These are phyloP conservation scores for Pandemis heparana DNA, from an alignment of 2,888 invertebrate genomes.

Conservation along the genomic window DNA sequence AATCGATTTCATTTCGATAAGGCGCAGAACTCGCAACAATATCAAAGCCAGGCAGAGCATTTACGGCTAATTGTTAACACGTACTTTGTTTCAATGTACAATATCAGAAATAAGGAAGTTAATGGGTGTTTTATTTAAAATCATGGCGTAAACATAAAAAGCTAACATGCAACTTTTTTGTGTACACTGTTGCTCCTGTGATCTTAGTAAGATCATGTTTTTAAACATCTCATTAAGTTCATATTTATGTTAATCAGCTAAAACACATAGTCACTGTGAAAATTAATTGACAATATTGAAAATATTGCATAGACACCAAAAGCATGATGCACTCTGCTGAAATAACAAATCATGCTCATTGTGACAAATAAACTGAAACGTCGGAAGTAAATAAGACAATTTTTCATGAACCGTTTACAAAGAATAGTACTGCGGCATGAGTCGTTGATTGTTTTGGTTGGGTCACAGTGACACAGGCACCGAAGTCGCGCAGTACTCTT, in stretches of 20 bases:
- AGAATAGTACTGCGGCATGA: constrained; percentile 69
- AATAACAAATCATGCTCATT: constrained; percentile 78
- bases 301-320: constrained; percentile 80
- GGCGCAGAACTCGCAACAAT: constrained; percentile 56
- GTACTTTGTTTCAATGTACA: constrained; percentile 29
- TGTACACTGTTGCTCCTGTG: constrained; percentile 35
- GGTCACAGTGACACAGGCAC: constrained; percentile 2
- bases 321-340: constrained; percentile 82
- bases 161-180: constrained; percentile 78
- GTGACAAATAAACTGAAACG: constrained; percentile 63
- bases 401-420: constrained; percentile 58
- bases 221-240: not conserved
- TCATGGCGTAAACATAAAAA: constrained; percentile 78
- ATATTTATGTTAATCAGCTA: constrained; percentile 29
- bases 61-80: constrained; percentile 43
- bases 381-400: constrained; percentile 56
- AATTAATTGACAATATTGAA: constrained; percentile 57
- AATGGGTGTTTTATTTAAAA: constrained; percentile 20
- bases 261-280: constrained; percentile 36
- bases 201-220: constrained; percentile 8
- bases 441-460: not conserved
- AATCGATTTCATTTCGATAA: constrained; percentile 59
- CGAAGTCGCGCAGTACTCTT: constrained; percentile 64
- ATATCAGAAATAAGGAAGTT: constrained; percentile 5
- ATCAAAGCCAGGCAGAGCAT: constrained; percentile 73